phyloP scores from a whole-genome alignment of 2,113 vertebrate genomes.

The Boulengeromyrus knoepffleri region DNA sequence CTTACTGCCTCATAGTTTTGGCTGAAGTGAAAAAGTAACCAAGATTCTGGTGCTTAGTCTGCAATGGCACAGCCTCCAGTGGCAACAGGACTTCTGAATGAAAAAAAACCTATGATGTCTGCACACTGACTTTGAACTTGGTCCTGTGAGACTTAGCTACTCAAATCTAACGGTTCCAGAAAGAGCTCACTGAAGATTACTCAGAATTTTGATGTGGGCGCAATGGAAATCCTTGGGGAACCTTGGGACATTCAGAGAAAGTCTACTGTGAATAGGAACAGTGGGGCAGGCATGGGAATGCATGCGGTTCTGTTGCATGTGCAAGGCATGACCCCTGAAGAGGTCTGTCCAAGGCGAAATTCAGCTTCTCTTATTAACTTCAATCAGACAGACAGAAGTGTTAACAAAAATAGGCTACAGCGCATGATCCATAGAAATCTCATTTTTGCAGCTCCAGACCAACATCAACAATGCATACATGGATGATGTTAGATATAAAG shows the following conservation, averaged over 20 bases:
- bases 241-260: constrained; percentile 53
- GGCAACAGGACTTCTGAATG: constrained; percentile 52
- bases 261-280: constrained; percentile 47
- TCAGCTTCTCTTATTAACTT: constrained; percentile 18
- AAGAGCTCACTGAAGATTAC: constrained; percentile 60
- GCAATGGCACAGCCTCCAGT: constrained; percentile 34
- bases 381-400: neutral
- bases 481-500: neutral
- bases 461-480: constrained; percentile 35
- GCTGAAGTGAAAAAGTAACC: constrained; percentile 16
- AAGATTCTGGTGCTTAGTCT: constrained; percentile 41
- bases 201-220: constrained; percentile 64
- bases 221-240: constrained; percentile 58
- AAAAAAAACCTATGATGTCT: constrained; percentile 58
- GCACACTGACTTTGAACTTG: constrained; percentile 63
- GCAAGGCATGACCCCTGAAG: constrained; percentile 4
- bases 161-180: constrained; percentile 61
- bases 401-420: constrained; percentile 34
- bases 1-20: constrained; percentile 33
- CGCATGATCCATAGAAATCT: constrained; percentile 13
- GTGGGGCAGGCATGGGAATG: constrained; percentile 45
- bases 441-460: constrained; percentile 42
- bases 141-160: constrained; percentile 55
- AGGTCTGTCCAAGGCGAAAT: constrained; percentile 19
- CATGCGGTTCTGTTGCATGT: constrained; percentile 28